These are phyloP conservation scores for Falco novaeseelandiae DNA, from an alignment of 2,797 vertebrate genomes.

Conservation along the genomic window DNA sequence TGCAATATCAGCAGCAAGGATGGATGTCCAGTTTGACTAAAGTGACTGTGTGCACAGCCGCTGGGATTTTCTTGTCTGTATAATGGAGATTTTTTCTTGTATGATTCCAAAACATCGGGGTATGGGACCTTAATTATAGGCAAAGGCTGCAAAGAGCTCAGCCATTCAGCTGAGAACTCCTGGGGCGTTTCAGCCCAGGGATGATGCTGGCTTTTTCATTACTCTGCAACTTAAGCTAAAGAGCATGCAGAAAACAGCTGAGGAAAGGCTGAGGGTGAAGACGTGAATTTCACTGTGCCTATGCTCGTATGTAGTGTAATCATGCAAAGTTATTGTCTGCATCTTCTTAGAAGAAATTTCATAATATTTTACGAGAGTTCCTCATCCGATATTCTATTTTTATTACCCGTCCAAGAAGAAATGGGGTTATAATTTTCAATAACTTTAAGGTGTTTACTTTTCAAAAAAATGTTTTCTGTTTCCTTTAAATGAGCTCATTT, in stretches of 20 bases:
- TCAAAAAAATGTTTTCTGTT: not conserved
- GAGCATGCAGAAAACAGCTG: fast-evolving
- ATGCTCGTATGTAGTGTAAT: not conserved
- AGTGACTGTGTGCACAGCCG: not conserved
- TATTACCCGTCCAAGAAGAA: not conserved
- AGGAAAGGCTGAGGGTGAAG: not conserved
- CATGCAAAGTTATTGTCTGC: not conserved
- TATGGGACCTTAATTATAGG: not conserved
- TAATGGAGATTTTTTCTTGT: not conserved
- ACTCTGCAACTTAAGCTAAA: not conserved
- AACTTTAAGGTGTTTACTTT: not conserved
- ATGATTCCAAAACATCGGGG: not conserved
- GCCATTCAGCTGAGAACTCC: not conserved
- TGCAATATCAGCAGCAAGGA: not conserved
- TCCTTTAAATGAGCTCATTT: not conserved
- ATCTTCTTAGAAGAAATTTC: not conserved
- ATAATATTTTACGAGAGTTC: not conserved
- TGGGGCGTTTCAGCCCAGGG: not conserved
- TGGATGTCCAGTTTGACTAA: not conserved
- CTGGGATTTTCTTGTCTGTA: not conserved
- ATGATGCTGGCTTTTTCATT: not conserved
- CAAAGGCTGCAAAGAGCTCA: not conserved
- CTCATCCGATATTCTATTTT: not conserved
- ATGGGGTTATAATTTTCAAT: not conserved
- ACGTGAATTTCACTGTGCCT: not conserved